Conservation (phyloP, 1,140 invertebrate species). For the Phenacoccus solenopsis region DNA sequence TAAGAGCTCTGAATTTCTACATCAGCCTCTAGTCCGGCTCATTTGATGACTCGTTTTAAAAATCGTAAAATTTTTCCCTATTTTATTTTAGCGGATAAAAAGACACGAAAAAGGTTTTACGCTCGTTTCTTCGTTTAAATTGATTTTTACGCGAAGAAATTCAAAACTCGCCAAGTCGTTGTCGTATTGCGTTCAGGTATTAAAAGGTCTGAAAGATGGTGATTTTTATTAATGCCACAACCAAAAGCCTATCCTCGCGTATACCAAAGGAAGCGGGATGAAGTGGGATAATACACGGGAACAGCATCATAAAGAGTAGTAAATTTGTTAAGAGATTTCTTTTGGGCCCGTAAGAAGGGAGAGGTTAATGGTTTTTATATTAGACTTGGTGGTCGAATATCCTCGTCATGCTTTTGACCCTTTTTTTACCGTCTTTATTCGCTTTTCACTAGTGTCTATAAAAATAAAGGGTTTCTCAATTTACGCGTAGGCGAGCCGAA, state of each 20-base stretch:
- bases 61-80: background rate
- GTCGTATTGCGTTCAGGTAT: background rate
- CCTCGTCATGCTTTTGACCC: background rate
- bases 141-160: background rate
- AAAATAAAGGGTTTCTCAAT: background rate
- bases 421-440: background rate
- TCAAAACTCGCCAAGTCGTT: too few relatives aligned
- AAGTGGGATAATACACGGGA: background rate
- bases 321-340: background rate
- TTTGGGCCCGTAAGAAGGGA: background rate
- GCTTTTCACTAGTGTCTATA: constrained; percentile 1
- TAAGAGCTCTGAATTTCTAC: too few relatives aligned
- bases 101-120: background rate
- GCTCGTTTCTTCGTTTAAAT: background rate
- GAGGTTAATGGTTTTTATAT: constrained; percentile 3
- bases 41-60: too few relatives aligned
- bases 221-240: constrained; percentile 3
- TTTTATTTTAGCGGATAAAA: too few relatives aligned
- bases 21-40: too few relatives aligned
- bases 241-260: background rate
- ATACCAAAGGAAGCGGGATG: background rate
- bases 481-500: background rate
- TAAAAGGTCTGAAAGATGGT: background rate
- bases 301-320: constrained; percentile 1
- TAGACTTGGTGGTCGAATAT: background rate